Conservation (phyloP, 2,113 vertebrate genomes). For the Apaloderma vittatum region DNA sequence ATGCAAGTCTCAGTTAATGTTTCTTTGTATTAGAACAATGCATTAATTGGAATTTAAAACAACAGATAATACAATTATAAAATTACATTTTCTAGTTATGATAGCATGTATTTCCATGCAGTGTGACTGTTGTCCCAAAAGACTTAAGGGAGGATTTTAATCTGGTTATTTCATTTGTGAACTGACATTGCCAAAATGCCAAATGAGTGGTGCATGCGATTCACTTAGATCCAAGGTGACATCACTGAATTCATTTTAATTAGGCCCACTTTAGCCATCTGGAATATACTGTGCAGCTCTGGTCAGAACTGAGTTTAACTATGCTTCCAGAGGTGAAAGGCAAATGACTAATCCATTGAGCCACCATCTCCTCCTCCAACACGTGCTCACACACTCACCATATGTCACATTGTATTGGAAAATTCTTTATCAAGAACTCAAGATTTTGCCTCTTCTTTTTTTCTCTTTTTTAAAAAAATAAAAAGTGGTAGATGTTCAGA, state of each 20-base stretch:
- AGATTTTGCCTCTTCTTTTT: not conserved
- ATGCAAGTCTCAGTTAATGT: not conserved
- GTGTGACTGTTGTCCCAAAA: not conserved
- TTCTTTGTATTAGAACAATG: conserved; percentile 20
- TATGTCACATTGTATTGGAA: conserved; percentile 50
- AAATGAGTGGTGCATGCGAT: conserved; percentile 50
- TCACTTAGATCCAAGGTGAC: conserved; percentile 68
- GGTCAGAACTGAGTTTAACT: conserved; percentile 46
- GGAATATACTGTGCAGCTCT: conserved; percentile 48
- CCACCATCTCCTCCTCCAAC: conserved; percentile 65
- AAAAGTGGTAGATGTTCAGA: not conserved
- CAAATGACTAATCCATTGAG: conserved; percentile 66
- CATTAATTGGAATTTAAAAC: not conserved
- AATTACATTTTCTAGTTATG: not conserved
- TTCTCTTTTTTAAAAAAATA: not conserved
- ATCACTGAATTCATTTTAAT: conserved; percentile 72
- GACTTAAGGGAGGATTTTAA: conserved; percentile 41
- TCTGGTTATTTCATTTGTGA: conserved; percentile 42
- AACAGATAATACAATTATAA: not conserved
- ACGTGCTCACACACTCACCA: conserved; percentile 32
- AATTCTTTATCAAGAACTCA: conserved; percentile 19
- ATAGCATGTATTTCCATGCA: conserved; percentile 26
- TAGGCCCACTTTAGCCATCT: conserved; percentile 69
- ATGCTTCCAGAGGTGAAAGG: conserved; percentile 63
- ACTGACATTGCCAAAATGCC: conserved; percentile 60